phyloP scores from a whole-genome alignment of 2,797 vertebrate genomes.

The Argentina silus region DNA sequence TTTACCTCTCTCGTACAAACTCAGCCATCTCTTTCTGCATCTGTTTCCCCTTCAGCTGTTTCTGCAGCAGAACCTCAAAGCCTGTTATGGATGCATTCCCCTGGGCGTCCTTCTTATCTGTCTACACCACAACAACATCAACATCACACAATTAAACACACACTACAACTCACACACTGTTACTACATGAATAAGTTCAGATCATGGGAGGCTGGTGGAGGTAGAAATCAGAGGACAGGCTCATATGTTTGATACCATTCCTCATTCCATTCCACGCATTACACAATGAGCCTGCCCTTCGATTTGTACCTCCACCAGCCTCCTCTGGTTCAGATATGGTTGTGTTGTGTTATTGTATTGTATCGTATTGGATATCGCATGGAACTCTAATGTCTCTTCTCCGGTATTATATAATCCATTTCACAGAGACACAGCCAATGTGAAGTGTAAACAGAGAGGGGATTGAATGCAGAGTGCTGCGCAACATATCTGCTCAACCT shows the following conservation, averaged over 20 bases:
- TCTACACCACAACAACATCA: slow-evolving; percentile 69
- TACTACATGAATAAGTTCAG: too few species aligned
- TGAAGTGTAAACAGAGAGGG: neutral
- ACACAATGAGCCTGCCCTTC: too few species aligned
- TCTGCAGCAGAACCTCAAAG: slow-evolving; percentile 95
- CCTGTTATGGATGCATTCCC: slow-evolving; percentile 89
- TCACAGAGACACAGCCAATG: neutral
- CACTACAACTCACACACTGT: too few species aligned
- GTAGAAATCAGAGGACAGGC: too few species aligned
- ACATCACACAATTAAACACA: slow-evolving; percentile 25
- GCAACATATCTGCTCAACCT: neutral
- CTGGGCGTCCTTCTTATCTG: slow-evolving; percentile 93
- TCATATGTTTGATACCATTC: too few species aligned
- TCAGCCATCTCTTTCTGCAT: slow-evolving; percentile 99
- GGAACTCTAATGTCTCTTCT: neutral
- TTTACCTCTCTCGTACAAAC: slow-evolving; percentile 94
- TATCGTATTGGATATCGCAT: neutral
- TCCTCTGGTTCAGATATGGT: neutral
- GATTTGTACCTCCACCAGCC: too few species aligned
- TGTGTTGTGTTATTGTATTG: neutral
- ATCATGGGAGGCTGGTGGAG: too few species aligned
- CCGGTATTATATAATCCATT: neutral
- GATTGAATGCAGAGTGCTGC: neutral
- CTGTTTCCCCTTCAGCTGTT: slow-evolving; percentile 97
- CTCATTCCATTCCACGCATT: too few species aligned